phyloP scores from a whole-genome alignment of 1,140 invertebrate genomes.

The Drosophila sulfurigaster region DNA sequence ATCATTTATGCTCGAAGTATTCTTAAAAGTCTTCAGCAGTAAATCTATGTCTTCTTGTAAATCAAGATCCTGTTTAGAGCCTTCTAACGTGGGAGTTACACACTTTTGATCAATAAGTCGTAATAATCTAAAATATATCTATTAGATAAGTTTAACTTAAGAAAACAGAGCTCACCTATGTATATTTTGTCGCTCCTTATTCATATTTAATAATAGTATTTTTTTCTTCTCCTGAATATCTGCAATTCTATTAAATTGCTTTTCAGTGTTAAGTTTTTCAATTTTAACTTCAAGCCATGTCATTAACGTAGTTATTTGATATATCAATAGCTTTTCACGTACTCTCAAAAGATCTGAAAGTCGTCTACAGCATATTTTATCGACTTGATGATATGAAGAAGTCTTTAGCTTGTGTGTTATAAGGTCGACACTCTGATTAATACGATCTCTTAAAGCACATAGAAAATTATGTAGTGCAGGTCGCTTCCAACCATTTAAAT shows the following conservation, averaged over 20 bases:
- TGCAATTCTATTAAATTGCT: not conserved
- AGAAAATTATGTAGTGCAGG: not conserved
- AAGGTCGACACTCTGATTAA: not conserved
- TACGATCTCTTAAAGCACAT: not conserved
- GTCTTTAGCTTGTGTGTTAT: not conserved
- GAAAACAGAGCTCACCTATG: not conserved
- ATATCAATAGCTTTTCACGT: not conserved
- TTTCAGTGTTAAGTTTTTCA: not conserved
- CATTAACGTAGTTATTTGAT: not conserved
- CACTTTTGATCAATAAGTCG: not conserved
- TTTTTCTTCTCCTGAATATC: not conserved
- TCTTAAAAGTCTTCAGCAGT: not conserved
- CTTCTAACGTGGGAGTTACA: too few relatives aligned
- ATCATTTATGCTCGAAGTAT: not conserved
- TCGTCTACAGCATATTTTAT: not conserved
- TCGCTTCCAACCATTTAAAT: not conserved
- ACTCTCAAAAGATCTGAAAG: not conserved
- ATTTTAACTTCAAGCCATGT: not conserved
- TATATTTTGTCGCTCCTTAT: slow-evolving; percentile 8
- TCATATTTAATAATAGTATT: not conserved
- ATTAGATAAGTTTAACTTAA: not conserved
- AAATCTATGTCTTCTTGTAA: not conserved
- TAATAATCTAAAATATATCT: not conserved
- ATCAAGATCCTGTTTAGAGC: not conserved
- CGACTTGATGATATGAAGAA: not conserved